Base-by-base conservation (phyloP, 2,113 vertebrate genomes). In the Bufo gargarizans region DNA sequence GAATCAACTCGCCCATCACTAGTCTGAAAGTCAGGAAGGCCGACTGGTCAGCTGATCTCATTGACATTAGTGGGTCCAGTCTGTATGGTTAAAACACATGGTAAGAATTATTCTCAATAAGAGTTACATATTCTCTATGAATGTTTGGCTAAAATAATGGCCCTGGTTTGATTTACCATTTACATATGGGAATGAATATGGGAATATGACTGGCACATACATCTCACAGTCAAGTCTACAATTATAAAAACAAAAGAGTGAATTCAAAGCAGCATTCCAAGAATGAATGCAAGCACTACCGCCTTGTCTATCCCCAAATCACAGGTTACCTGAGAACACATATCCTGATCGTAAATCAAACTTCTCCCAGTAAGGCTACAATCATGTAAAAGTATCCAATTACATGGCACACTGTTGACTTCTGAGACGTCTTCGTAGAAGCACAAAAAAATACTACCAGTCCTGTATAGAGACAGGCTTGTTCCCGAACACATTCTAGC, bases 341-440 rank as follows among this genome's bases (percentile, higher is more conserved):
- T 72, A 89, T 89, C 87, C 81, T 78, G 87, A 69, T n/a, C 74
- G 55, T 89, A 77, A 89, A 89, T 89, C 82, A 89, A 84, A 65
- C 47, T 43, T 89, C 49, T 45, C 81, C 59, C 33, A 56, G 72
- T 58, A 89, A 84, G 72, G 53, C 59, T 50, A 56, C 50, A 89
- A 67, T 83, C 82, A 78, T 84, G 82, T 78, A 69, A 84, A 65
- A 49, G 72, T 67, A 89, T 89, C 72, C 74, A 55, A n/a, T 89
- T 89, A 78, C 87, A 84, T 78, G 74, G 59, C 22, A 84, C 50
- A 56, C 82, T 77, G 87, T 65, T 89, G 72, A 78, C 72, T 89
- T 89, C 72, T 78, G 58, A 50, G 53, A 84, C 19, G 16, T 69
- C 69, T 58, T 56, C 82, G 65, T 69, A 47, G 47, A 69, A 84